phyloP scores from a whole-genome alignment of 2,797 vertebrate species.

The Tarsius wallacei region DNA sequence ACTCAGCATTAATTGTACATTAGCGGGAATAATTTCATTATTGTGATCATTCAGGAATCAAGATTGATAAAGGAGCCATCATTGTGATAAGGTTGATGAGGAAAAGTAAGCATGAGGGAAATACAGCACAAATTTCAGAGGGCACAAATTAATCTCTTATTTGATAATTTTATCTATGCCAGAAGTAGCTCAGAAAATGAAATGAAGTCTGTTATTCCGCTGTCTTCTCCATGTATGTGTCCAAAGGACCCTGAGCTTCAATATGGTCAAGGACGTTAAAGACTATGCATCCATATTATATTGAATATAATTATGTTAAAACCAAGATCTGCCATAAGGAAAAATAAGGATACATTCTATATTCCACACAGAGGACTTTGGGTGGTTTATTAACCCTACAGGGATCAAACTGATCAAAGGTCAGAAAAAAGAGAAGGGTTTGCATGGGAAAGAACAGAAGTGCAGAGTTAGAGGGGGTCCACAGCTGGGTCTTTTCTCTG shows the following conservation, averaged over 20 bases:
- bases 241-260: background rate
- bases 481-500: constrained; percentile 72
- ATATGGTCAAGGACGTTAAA: background rate
- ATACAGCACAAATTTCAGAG: constrained; percentile 14
- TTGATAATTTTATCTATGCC: background rate
- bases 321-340: background rate
- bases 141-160: background rate
- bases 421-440: constrained; percentile 74
- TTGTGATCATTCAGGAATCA: background rate
- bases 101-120: background rate
- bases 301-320: constrained; percentile 77
- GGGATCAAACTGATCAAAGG: constrained; percentile 73
- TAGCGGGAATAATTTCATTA: background rate
- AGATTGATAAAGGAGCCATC: background rate
- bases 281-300: background rate
- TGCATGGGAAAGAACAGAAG: constrained; percentile 64
- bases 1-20: background rate
- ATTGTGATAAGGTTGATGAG: background rate
- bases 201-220: background rate
- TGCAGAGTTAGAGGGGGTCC: constrained; percentile 55
- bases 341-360: constrained; percentile 71
- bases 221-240: background rate
- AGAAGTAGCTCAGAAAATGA: background rate
- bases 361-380: constrained; percentile 72
- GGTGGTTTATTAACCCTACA: constrained; percentile 63